Evolutionary conservation across 2,888 invertebrate genomes (phyloP), one percentile per base, ranked within the genome.

Genomic region (Drosophila stalkeri): DNA sequence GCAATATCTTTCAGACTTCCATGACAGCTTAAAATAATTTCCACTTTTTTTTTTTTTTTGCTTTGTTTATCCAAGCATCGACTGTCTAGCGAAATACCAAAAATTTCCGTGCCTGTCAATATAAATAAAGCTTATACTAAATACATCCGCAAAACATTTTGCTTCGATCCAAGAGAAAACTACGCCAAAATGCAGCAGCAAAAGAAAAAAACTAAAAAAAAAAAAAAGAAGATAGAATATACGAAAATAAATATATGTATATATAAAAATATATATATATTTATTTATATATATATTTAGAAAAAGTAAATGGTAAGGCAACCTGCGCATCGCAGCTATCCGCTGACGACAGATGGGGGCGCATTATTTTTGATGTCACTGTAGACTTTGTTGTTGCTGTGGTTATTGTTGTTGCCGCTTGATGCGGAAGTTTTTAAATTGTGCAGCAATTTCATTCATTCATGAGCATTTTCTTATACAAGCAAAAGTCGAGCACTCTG

Each of bases 401-500:
- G 51, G 49, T 54, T 76, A 54, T 73, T 73, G 52, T 74, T 71
- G 75, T 78, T 86, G 72, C 60, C 56, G 66, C 47, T 66, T 79
- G 87, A 86, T 80, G 89, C 85, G 83, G 85, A 84, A 87, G 83
- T 85, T 84, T 82, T 84, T 84, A 87, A 84, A 82, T 84, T 84
- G 84, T 84, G 81, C 81, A 84, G 81, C 78, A 82, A 69, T 77
- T 85, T 84, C 77, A 80, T 82, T 85, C 86, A 82, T 81, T 85
- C 82, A 77, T 67, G 66, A 70, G 70, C 49, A 59, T 75, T 73
- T 77, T 70, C 63, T 63, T 71, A 41, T 41, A 59, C 27, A 69
- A 63, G 63, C 20, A 57, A 51, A 61, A 46, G 20, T 59, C 54
- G 44, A 60, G 63, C 66, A 43, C 72, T 47, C 33, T 37, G 60